Evolutionary conservation across 2,797 vertebrate genomes (phyloP), one percentile per base, ranked within the genome.

Genomic region (Carduelis carduelis): DNA sequence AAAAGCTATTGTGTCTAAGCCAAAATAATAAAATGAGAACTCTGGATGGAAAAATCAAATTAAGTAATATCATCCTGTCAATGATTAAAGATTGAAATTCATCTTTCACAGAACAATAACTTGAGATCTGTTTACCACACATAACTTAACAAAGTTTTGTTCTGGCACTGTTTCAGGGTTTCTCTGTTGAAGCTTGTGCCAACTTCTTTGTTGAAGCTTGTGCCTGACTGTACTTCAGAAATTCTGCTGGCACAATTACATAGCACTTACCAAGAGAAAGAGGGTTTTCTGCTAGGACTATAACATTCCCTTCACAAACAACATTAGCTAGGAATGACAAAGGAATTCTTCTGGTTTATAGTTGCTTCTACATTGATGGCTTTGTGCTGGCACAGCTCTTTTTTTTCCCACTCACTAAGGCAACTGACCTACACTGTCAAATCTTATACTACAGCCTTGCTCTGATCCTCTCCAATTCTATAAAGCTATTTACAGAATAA

Each of bases 201-300:
- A 95, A 83, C 28, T 79, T 70, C 80, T 93, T 93, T 93, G n/a
- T n/a, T n/a, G n/a, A n/a, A n/a, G n/a, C n/a, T n/a, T n/a, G n/a
- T n/a, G 87, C 83, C 78, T 80, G 87, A 86, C 63, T 78, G 80
- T 95, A 86, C 70, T 92, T 89, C 75, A 94, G 94, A 93, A 94
- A 92, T 94, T 84, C 87, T 90, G 77, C 64, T 95, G 83, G 85
- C 72, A 75, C 49, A 66, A 86, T 93, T 92, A 74, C 80, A 81
- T 11, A 78, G 69, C 57, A 61, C 43, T 81, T 78, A 75, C 1
- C 46, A 69, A 75, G 59, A 86, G 76, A 91, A 88, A 88, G 83
- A 86, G 59, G 17, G 50, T 21, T 90, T 94, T 94, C 91, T 93
- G 78, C 89, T 82, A 64, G 69, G 41, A 32, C 70, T 85, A 3